phyloP scores from a whole-genome alignment of 1,140 invertebrate species.

The Rhysida immarginata region DNA sequence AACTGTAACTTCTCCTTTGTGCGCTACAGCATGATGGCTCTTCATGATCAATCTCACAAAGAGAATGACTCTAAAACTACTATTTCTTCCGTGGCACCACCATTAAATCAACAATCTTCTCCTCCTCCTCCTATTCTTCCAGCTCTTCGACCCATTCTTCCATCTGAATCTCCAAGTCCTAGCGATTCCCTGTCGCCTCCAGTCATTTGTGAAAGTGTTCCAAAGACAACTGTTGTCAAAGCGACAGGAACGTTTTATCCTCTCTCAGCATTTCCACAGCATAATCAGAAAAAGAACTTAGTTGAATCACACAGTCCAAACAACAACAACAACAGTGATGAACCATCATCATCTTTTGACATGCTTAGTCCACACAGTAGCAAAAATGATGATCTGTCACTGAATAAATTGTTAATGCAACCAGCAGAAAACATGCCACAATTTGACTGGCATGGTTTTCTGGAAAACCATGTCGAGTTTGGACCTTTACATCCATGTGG shows the following conservation, averaged over 20 bases:
- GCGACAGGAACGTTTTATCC: constrained; percentile 85
- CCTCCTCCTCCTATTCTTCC: neutral
- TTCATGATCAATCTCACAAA: constrained; percentile 46
- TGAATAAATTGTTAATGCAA: constrained; percentile 27
- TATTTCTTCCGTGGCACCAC: neutral
- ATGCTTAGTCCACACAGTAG: no score
- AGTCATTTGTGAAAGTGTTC: constrained; percentile 2
- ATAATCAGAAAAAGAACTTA: neutral
- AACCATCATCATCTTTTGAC: neutral
- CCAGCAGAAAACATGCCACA: constrained; percentile 13
- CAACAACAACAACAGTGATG: neutral
- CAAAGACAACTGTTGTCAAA: constrained; percentile 50
- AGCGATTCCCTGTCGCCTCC: neutral
- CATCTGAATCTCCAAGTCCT: neutral
- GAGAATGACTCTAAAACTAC: neutral
- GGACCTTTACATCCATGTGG: constrained; percentile 52
- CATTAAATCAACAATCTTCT: neutral
- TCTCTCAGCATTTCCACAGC: constrained; percentile 47
- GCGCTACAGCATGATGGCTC: constrained; percentile 50
- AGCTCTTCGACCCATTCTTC: neutral
- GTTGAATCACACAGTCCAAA: no score
- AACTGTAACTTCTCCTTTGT: constrained; percentile 61
- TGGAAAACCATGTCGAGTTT: constrained; percentile 29
- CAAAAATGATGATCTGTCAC: constrained; percentile 11
- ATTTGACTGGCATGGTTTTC: constrained; percentile 26